phyloP scores from a whole-genome alignment of 2,888 invertebrate genomes.

The Papilio elwesi region DNA sequence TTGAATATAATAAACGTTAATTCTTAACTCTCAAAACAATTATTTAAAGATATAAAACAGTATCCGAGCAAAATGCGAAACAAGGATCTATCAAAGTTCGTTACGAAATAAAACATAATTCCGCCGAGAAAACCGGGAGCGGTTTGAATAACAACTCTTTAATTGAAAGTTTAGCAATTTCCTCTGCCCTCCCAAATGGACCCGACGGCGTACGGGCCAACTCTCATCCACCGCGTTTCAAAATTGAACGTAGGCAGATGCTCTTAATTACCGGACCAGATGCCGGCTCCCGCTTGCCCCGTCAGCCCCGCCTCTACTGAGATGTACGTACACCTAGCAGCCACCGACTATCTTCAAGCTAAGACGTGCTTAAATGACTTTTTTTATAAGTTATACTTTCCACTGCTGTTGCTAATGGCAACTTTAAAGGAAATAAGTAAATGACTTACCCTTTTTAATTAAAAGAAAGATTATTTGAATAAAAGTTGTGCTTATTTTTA shows the following conservation, averaged over 20 bases:
- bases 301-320: slow-evolving; percentile 65
- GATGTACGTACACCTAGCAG: slow-evolving; percentile 73
- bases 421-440: slow-evolving; percentile 55
- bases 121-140: slow-evolving; percentile 70
- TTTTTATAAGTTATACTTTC: slow-evolving; percentile 65
- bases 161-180: slow-evolving; percentile 85
- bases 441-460: slow-evolving; percentile 1
- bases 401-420: slow-evolving; percentile 58
- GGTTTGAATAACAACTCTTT: slow-evolving; percentile 84
- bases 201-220: slow-evolving; percentile 75
- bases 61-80: slow-evolving; percentile 68
- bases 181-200: slow-evolving; percentile 82
- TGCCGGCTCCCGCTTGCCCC: slow-evolving; percentile 67
- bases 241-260: slow-evolving; percentile 84
- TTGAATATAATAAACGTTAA: slow-evolving; percentile 46
- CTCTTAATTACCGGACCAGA: slow-evolving; percentile 82
- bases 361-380: slow-evolving; percentile 65
- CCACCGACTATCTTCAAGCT: slow-evolving; percentile 64
- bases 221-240: slow-evolving; percentile 80
- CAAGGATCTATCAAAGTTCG: slow-evolving; percentile 73
- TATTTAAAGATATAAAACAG: slow-evolving; percentile 67
- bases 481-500: neutral
- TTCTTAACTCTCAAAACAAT: slow-evolving; percentile 63
- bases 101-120: slow-evolving; percentile 81
- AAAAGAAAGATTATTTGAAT: neutral